Evolutionary conservation across 2,888 invertebrate genomes (phyloP), one percentile per base, ranked within the genome.

Genomic region (Strigamia crassipes): DNA sequence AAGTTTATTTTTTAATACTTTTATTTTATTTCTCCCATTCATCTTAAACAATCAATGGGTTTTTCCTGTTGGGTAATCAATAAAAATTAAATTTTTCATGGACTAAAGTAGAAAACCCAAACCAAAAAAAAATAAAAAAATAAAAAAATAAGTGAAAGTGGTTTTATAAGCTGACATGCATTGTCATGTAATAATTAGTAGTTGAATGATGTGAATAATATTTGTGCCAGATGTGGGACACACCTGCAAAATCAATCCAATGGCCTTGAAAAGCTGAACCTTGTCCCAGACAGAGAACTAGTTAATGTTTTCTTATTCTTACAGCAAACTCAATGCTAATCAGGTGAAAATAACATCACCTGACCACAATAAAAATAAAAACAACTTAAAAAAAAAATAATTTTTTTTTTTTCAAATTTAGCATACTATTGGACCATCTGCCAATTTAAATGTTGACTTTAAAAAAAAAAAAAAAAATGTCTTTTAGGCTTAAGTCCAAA

Each of bases 261-360:
- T 9, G 18, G 23, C 21, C 61, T 23, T 66, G 18, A 23, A 23
- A 23, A 66, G 23, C 12, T 66, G 61, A 66, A 66, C 61, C 61
- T 66, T 66, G 61, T 66, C 61, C 61, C 61, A 66, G 61, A 66
- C 61, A 66, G 61, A 66, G 61, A 66, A 21, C 61, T 66, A 66
- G 61, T 66, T 23, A 23, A n/a, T n/a, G 8, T 23, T 66, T 66
- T 66, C 61, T 66, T 21, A 10, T 66, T 66, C 61, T 66, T 21
- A 23, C n/a, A 18, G 61, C 23, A 66, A 66, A 66, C 3, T 66
- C 61, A 66, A 66, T 66, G 61, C 61, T 18, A 66, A 66, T 66
- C 23, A 66, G 12, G 23, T 23, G 61, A 66, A 66, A 66, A 66
- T 66, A 66, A 66, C 18, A 18, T 18, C 61, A 66, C 61, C 8